These are phyloP conservation scores for Drosophila lutescens DNA, from an alignment of 2,888 invertebrate genomes.

Conservation along the genomic window DNA sequence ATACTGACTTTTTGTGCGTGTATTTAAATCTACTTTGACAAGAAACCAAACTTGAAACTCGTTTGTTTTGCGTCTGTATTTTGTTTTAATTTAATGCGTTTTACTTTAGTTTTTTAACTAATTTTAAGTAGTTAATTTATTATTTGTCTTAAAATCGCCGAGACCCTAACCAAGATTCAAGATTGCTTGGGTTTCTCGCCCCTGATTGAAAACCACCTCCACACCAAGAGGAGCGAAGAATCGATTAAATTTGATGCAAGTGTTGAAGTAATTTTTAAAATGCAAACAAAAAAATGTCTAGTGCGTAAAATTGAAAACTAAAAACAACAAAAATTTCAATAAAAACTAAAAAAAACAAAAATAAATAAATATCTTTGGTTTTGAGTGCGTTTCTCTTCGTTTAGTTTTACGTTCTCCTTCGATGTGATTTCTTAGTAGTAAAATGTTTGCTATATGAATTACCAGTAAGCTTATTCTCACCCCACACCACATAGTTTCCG, in stretches of 20 bases:
- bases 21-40: constrained; percentile 51
- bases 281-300: constrained; percentile 60
- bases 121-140: constrained; percentile 83
- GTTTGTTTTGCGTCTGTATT: constrained; percentile 69
- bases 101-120: constrained; percentile 76
- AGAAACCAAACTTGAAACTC: constrained; percentile 44
- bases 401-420: constrained; percentile 32
- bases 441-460: constrained; percentile 53
- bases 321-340: constrained; percentile 51
- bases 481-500: constrained; percentile 53
- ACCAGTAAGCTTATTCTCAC: constrained; percentile 33
- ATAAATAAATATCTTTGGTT: constrained; percentile 41
- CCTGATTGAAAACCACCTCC: constrained; percentile 18
- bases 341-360: constrained; percentile 57
- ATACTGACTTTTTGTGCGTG: constrained; percentile 44
- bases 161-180: constrained; percentile 38
- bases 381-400: constrained; percentile 48
- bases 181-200: constrained; percentile 43
- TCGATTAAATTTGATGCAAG: constrained; percentile 48
- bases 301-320: constrained; percentile 65
- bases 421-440: constrained; percentile 53
- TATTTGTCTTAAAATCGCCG: constrained; percentile 61
- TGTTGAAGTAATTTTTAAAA: constrained; percentile 68
- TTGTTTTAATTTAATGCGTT: constrained; percentile 68
- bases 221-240: constrained; percentile 36